Evolutionary conservation across 2,113 vertebrate species (phyloP), one percentile per base, ranked within the genome.

Genomic region (Canis aureus): DNA sequence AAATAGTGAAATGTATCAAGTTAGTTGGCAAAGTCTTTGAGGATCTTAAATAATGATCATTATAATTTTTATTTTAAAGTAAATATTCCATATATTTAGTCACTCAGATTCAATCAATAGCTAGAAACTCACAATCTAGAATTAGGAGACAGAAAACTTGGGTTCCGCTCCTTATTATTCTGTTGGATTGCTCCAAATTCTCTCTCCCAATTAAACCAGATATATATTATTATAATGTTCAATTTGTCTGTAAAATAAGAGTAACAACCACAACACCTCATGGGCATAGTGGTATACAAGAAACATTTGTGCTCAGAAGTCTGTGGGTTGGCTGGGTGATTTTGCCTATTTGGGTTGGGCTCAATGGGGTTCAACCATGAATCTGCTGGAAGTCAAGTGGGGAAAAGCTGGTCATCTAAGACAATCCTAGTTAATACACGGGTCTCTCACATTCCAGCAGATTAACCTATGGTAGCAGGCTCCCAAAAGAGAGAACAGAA

Each of bases 21-120:
- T 87, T 66, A 93, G 25, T 69, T 96, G 79, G 20, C 11, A 84
- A 43, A 5, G 59, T 94, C 32, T 91, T 84, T 19, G 67, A 53
- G 55, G 35, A 66, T 55, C 73, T 67, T 93, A 4, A 64, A 55
- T 59, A 74, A 93, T 84, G 22, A 67, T 71, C 20, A 73, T 57
- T 82, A 83, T 67, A 23, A 78, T 87, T 91, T 92, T 91, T 92
- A 92, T 85, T 62, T 93, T 71, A 92, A 85, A 83, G 16, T 49
- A 92, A 43, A 92, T 94, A 59, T 71, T 83, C 15, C 80, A 83
- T 67, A 91, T 88, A 23, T 73, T 80, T 38, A 49, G 49, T 93
- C 13, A 82, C 51, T 81, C 43, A 79, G 51, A 85, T 69, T 25
- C 60, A 96, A 6, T 78, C 74, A 82, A 23, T n/a, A 90, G 27